Percentiles rank a stretch among this genome's conserved stretches.
Evolutionary conservation across 2,797 vertebrate species (phyloP).

Genomic region (Hyperoplus immaculatus): DNA sequence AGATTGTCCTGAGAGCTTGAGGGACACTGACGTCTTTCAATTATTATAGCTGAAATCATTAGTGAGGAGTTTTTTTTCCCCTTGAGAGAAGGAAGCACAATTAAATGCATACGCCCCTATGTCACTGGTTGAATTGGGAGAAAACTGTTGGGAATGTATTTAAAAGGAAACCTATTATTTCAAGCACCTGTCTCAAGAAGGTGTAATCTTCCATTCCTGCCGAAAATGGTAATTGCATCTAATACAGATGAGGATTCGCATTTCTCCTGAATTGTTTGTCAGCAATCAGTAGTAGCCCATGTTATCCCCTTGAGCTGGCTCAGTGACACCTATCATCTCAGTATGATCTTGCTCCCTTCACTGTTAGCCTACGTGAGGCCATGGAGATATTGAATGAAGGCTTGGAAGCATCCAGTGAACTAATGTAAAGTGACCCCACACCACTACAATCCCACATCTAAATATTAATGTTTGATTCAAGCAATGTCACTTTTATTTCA

Average conservation of each 20-base stretch:
- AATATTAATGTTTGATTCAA: not conserved
- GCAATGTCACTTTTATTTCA: not conserved
- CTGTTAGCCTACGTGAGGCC: conserved; percentile 17
- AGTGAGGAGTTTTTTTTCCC: conserved; percentile 13
- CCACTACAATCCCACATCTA: not conserved
- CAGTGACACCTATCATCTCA: conserved; percentile 49
- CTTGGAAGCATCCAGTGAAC: not conserved
- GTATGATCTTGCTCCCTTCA: conserved; percentile 32
- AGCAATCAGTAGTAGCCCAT: conserved; percentile 22
- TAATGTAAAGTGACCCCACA: not conserved
- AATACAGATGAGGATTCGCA: conserved; percentile 47
- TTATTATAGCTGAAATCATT: conserved; percentile 42
- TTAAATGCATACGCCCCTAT: not conserved
- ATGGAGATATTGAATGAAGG: not conserved
- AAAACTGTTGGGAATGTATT: conserved; percentile 12
- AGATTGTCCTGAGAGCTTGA: conserved; percentile 57
- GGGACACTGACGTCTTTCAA: conserved; percentile 35
- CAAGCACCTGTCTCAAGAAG: conserved; percentile 28
- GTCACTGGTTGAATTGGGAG: conserved; percentile 14
- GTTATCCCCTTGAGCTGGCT: conserved; percentile 49
- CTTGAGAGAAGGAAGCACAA: conserved; percentile 25
- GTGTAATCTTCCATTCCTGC: conserved; percentile 15
- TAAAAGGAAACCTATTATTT: conserved; percentile 17
- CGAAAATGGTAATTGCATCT: conserved; percentile 40
- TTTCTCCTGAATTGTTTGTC: conserved; percentile 50